These are phyloP conservation scores for Melopsittacus undulatus DNA, from an alignment of 2,797 vertebrate genomes.

Conservation along the genomic window DNA sequence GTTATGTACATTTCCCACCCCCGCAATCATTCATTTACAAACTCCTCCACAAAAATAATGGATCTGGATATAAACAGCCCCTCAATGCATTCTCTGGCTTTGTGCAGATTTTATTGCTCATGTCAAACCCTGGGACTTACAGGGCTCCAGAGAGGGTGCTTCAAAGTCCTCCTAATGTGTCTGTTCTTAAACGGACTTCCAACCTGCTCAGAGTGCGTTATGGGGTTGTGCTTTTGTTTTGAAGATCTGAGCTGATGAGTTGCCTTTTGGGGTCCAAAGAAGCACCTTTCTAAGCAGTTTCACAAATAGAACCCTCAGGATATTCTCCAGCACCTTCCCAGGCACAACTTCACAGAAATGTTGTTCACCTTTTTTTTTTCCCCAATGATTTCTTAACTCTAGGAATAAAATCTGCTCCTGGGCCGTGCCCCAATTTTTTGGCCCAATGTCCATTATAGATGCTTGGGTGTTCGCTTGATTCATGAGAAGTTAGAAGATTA, in stretches of 20 bases:
- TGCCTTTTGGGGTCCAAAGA: not conserved
- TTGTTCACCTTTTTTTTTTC: not conserved
- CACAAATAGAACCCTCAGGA: not conserved
- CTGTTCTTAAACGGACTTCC: conserved; percentile 11
- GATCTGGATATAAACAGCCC: conserved; percentile 4
- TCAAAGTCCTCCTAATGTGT: not conserved
- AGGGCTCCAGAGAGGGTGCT: not conserved
- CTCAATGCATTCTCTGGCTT: conserved; percentile 34
- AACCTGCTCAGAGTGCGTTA: not conserved
- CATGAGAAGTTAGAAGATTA: conserved; percentile 47
- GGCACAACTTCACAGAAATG: not conserved
- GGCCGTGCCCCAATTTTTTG: not conserved
- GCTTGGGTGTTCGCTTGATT: conserved; percentile 20
- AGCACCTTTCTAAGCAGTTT: not conserved
- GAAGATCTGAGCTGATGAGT: not conserved
- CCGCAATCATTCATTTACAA: conserved; percentile 59
- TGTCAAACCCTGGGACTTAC: conserved; percentile 2
- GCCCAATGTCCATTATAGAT: not conserved
- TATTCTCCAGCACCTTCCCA: not conserved
- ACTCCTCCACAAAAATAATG: conserved; percentile 46
- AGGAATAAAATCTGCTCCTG: not conserved
- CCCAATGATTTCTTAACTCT: not conserved
- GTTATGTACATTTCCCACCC: conserved; percentile 41
- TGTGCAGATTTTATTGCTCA: conserved; percentile 24
- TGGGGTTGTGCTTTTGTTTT: not conserved